Evolutionary conservation across 2,888 invertebrate species (phyloP).

Genomic region (Heliconius charithonia): DNA sequence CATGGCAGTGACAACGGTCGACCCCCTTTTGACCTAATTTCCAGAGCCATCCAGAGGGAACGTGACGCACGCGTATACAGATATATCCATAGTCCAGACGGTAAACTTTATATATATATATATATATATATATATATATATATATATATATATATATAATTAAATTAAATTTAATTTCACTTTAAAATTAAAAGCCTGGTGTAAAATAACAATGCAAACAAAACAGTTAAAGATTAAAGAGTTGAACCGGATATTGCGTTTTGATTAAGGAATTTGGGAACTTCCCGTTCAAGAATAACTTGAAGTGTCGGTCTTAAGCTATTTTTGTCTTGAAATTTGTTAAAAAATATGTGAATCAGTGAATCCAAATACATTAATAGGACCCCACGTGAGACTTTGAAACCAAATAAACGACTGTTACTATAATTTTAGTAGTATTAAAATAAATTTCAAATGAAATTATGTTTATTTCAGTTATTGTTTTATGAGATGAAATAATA

Average conservation of each 20-base stretch:
- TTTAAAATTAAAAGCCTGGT: neutral
- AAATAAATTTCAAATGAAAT: neutral
- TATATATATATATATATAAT: too few relatives aligned
- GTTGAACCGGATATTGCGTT: neutral
- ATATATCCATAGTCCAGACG: slow-evolving; percentile 29
- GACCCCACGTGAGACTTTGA: slow-evolving; percentile 2
- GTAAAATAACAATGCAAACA: neutral
- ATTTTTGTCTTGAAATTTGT: slow-evolving; percentile 21
- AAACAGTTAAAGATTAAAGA: neutral
- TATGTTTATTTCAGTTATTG: neutral
- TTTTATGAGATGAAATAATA: neutral
- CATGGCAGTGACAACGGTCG: slow-evolving; percentile 78
- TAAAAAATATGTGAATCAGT: slow-evolving; percentile 20
- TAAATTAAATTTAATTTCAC: neutral
- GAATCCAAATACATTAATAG: neutral
- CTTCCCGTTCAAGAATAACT: slow-evolving; percentile 32
- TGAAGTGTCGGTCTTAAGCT: slow-evolving; percentile 17
- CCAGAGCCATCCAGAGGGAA: slow-evolving; percentile 70
- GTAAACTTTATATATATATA: neutral
- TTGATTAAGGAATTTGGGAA: slow-evolving; percentile 28
- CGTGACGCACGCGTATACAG: slow-evolving; percentile 66
- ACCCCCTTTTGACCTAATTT: slow-evolving; percentile 81
- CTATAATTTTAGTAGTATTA: neutral
- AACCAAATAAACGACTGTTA: neutral
- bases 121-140: too few relatives aligned